Base-by-base conservation (phyloP, 1,140 invertebrate species). In the Bombus waltoni region DNA sequence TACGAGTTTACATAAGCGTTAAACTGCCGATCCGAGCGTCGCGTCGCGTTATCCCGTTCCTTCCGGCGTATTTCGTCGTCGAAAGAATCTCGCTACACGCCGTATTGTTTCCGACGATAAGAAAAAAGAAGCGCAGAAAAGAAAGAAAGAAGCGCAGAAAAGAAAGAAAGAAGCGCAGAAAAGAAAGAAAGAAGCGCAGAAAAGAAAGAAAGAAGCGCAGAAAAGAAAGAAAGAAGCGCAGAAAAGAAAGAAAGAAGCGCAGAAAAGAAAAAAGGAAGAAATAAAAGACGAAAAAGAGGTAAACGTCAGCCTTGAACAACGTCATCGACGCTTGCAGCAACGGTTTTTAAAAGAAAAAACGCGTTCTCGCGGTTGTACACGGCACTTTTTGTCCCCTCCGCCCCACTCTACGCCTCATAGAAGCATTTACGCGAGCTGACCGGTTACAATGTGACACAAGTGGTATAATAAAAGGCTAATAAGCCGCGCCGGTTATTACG, bases 381-480 rank as follows among this genome's bases (percentile, higher is more conserved):
- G 22, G 8, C n/a, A 32, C 11, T 78, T 78, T 80, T 80, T 71
- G 11, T 32, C 4, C 22, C 28, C 65, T 0, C 4, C 1, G 1
- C 13, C 68, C 47, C 42, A 73, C 35, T 40, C 25, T 35, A 15
- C 10, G 2, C 22, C 28, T 68, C 32, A 40, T 28, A 71, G 68
- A 71, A 40, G 11, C 9, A 25, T 40, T 40, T 11, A 13, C 73
- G 44, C 42, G 47, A n/a, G 18, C 15, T 42, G 73, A 42, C 68
- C 42, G 38, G 57, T 35, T 80, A 76, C 84, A 80, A 72, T 66
- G 83, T 75, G 80, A 81, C 71, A 68, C 76, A 86, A 81, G 66
- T 13, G 70, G 66, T 9, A 40, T 25, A 62, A 89, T 83, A 89
- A 86, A 81, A 47, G 73, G n/a, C 78, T 89, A 74, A 78, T 13